Conservation (phyloP, 2,797 vertebrate species). For the Sebastes minor region DNA sequence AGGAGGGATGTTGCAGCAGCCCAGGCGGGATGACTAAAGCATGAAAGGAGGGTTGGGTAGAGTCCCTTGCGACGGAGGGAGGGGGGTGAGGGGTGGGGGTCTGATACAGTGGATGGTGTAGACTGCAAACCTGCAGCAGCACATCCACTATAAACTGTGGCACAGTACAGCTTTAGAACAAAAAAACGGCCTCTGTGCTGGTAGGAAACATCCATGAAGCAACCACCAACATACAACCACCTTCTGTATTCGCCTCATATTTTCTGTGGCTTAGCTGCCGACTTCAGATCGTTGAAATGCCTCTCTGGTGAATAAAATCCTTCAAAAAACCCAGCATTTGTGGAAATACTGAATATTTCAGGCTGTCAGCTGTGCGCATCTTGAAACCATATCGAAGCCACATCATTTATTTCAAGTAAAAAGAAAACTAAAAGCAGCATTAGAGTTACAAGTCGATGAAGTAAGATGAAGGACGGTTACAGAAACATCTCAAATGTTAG, state of each 20-base stretch:
- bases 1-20: slow-evolving; percentile 68
- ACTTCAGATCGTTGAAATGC: slow-evolving; percentile 26
- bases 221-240: background rate
- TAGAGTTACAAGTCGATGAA: background rate
- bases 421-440: slow-evolving; percentile 22
- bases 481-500: background rate
- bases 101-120: slow-evolving; percentile 38
- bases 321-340: slow-evolving; percentile 14
- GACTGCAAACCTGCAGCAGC: slow-evolving; percentile 48
- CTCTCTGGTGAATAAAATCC: slow-evolving; percentile 29
- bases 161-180: background rate
- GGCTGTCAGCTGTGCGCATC: background rate
- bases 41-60: slow-evolving; percentile 62
- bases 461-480: slow-evolving; percentile 15
- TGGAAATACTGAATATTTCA: slow-evolving; percentile 32
- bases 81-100: background rate
- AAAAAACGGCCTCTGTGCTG: slow-evolving; percentile 1
- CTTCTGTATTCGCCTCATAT: background rate
- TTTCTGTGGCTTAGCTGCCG: slow-evolving; percentile 15
- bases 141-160: slow-evolving; percentile 8
- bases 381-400: slow-evolving; percentile 6
- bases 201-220: slow-evolving; percentile 4
- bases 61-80: slow-evolving; percentile 47
- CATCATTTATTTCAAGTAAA: slow-evolving; percentile 14
- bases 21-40: slow-evolving; percentile 65